These are phyloP conservation scores for Cynaeus angustus DNA, from an alignment of 2,888 invertebrate genomes.

Conservation along the genomic window DNA sequence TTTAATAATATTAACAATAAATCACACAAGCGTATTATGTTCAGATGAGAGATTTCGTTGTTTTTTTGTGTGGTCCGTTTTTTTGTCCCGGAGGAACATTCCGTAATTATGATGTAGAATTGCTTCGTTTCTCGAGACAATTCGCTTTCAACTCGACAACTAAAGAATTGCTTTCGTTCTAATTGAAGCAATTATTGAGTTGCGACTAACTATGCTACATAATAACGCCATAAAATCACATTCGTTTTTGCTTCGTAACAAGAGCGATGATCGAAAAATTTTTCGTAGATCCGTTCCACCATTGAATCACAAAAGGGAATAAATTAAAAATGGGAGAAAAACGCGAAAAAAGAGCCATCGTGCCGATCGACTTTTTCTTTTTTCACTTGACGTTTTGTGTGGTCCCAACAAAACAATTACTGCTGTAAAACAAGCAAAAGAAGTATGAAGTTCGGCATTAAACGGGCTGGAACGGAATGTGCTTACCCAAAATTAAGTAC, in stretches of 20 bases:
- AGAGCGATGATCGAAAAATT: conserved; percentile 15
- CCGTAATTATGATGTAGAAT: conserved; percentile 18
- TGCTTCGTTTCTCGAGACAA: conserved; percentile 7
- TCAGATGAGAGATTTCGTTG: conserved; percentile 10
- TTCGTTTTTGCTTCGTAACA: conserved; percentile 1
- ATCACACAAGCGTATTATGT: conserved; percentile 24
- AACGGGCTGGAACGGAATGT: conserved; percentile 42
- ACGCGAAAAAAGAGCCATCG: conserved; percentile 5
- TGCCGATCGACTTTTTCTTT: conserved; percentile 9
- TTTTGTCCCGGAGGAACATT: conserved; percentile 11
- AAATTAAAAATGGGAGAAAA: conserved; percentile 37
- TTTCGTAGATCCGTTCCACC: conserved; percentile 20
- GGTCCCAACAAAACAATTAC: conserved; percentile 38
- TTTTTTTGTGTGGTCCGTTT: conserved; percentile 1
- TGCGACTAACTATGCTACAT: neutral
- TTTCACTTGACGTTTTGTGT: conserved; percentile 20
- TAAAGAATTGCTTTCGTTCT: conserved; percentile 9
- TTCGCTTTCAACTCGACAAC: neutral
- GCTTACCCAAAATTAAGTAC: neutral
- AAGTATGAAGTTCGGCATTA: conserved; percentile 11
- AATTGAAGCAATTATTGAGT: conserved; percentile 24
- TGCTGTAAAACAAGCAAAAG: conserved; percentile 25
- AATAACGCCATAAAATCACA: conserved; percentile 4
- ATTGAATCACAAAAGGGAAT: conserved; percentile 37
- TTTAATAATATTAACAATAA: conserved; percentile 32